Evolutionary conservation across 2,888 invertebrate species (phyloP), one percentile per base, ranked within the genome.

Genomic region (Lagria hirta): DNA sequence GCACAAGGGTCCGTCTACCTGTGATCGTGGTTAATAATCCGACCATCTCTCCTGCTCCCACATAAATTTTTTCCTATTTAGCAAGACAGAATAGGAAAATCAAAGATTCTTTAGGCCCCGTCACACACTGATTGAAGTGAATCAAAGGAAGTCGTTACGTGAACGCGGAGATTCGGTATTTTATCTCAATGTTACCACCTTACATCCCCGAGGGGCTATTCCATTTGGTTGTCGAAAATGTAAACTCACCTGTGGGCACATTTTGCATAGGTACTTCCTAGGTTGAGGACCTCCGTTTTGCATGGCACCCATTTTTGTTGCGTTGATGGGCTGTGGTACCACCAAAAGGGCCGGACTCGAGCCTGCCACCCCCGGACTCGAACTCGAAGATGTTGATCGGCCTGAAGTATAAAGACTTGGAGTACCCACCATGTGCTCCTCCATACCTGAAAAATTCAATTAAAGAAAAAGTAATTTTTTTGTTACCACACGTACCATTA

Each of bases 231-330:
- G 4, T 14, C 6, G 15, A 16, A n/a, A n/a, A n/a, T n/a, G n/a
- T n/a, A n/a, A 12, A 75, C 87, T 77, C 75, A 96, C 94, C 91
- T 95, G 92, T 54, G 93, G 92, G 70, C 93, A 93, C 93, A 94
- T 94, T 76, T 94, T 94, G 82, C 93, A 93, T 72, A 91, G 91
- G 75, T 93, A 94, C 75, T 93, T 94, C 69, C 93, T 74, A 43
- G 64, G 61, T 42, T 64, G 64, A 5, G 62, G 61, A 2, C 62
- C 61, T 17, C 74, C 72, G 38, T 73, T 70, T 47, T 65, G 69
- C 66, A 67, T 68, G 46, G 69, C 69, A 42, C 73, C 73, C 68
- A 80, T 79, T 68, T 80, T 80, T 40, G 78, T 77, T 43, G 81
- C 86, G 69, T 86, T 86, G 43, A 88, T 80, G 10, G 92, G 92